phyloP scores from a whole-genome alignment of 2,888 invertebrate species.

The Strigamia crassipes region DNA sequence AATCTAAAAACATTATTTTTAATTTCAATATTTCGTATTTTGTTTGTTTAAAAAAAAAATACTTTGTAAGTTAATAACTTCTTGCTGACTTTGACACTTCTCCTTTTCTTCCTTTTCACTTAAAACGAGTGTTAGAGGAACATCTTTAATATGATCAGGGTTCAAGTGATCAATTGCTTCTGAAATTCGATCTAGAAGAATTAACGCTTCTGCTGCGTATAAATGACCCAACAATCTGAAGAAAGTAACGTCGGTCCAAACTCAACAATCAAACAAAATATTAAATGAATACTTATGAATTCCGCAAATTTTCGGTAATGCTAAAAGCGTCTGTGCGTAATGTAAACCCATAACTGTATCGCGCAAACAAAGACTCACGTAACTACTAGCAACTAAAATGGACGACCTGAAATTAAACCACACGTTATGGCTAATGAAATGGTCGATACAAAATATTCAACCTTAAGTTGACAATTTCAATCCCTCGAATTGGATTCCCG shows the following conservation, averaged over 20 bases:
- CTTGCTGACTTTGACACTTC: constrained; percentile 33
- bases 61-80: constrained; percentile 12
- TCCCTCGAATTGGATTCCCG: constrained; percentile 58
- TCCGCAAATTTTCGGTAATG: constrained; percentile 72
- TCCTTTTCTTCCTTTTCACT: constrained; percentile 51
- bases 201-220: constrained; percentile 86
- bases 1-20: constrained; percentile 60
- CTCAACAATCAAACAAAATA: constrained; percentile 44
- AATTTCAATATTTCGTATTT: background rate
- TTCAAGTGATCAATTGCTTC: constrained; percentile 85
- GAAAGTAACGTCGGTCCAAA: background rate
- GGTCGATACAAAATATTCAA: background rate
- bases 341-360: constrained; percentile 80
- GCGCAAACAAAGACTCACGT: constrained; percentile 80
- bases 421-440: background rate
- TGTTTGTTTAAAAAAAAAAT: background rate
- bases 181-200: constrained; percentile 77
- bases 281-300: constrained; percentile 67
- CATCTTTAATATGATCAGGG: constrained; percentile 57
- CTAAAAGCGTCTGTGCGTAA: constrained; percentile 75
- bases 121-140: constrained; percentile 52
- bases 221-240: constrained; percentile 78
- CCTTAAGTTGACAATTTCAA: constrained; percentile 58
- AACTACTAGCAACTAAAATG: constrained; percentile 78
- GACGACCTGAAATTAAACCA: constrained; percentile 60